Percentiles rank a stretch among this genome's conserved stretches.
Conservation (phyloP, 2,888 invertebrate genomes). For the Mechanitis messenoides region DNA sequence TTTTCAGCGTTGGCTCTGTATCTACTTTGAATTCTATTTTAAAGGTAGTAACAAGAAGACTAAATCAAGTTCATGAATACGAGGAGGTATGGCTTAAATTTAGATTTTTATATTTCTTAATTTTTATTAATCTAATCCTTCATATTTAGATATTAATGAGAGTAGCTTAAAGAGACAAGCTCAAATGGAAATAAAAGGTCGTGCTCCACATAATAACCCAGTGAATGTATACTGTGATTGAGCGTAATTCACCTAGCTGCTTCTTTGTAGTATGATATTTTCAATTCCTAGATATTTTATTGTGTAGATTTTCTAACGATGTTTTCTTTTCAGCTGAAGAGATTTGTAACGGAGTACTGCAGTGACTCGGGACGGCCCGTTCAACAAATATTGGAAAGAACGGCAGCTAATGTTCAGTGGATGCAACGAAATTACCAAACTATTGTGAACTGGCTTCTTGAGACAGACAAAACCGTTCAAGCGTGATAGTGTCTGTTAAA, state of each 20-base stretch:
- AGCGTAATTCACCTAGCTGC: too few species aligned
- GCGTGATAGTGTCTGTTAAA: slow-evolving; percentile 21
- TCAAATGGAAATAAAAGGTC: too few species aligned
- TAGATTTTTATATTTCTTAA: too few species aligned
- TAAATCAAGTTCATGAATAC: slow-evolving; percentile 85
- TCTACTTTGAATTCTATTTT: slow-evolving; percentile 84
- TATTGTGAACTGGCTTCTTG: slow-evolving; percentile 84
- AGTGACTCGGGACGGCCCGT: slow-evolving; percentile 84
- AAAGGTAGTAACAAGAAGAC: slow-evolving; percentile 82
- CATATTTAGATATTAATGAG: too few species aligned
- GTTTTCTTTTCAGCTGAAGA: slow-evolving; percentile 72
- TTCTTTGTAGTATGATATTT: too few species aligned
- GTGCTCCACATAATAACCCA: too few species aligned
- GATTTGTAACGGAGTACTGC: slow-evolving; percentile 79
- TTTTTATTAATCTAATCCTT: too few species aligned
- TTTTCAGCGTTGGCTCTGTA: slow-evolving; percentile 82
- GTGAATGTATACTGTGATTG: too few species aligned
- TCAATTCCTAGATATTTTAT: too few species aligned
- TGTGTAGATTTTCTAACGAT: too few species aligned
- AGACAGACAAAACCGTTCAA: slow-evolving; percentile 38
- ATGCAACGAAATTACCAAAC: slow-evolving; percentile 83
- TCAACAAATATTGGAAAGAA: slow-evolving; percentile 87
- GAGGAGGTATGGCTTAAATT: slow-evolving; percentile 76
- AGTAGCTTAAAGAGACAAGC: too few species aligned
- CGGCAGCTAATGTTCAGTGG: slow-evolving; percentile 90